Base-by-base conservation (phyloP, 2,797 vertebrate genomes). In the Phrynocephalus vlangalii region DNA sequence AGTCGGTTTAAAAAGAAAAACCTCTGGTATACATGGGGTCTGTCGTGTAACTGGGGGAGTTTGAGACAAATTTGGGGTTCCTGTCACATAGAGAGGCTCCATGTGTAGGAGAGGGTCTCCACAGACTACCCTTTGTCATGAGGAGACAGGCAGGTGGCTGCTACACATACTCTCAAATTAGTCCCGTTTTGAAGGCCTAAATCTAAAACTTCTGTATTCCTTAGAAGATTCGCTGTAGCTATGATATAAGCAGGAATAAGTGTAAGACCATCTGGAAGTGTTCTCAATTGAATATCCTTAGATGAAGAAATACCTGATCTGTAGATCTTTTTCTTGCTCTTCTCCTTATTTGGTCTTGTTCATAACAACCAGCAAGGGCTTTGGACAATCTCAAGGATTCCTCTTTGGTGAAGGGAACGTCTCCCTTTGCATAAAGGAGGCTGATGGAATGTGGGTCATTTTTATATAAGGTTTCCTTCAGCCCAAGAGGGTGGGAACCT, bases 391-490 rank as follows among this genome's bases (percentile, higher is more conserved):
- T 85, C 90, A 86, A 38, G 63, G 50, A n/a, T 1, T 0, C 5
- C 10, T 86, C 20, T 0, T 82, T 90, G 88, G 86, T 26, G 6
- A 26, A 2, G 56, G 9, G 1, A 18, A 4, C 48, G 84, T 28
- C 90, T 87, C 79, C 3, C 48, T 48, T 33, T 79, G 76, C 44
- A 79, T 84, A 88, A 88, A 33, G 20, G 83, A 89, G 63, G 20
- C 5, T 1, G 1, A 2, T 63, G 79, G 83, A 5, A 30, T 1
- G 44, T 30, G 68, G 63, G 86, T 24, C 1, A 87, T 48, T 56
- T 85, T 84, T 89, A 30, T 83, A 50, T 0, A 1, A 38, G 48
- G 9, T 48, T 10, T 88, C 87, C 82, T 76, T n/a, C 66, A 73
- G 81, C 0, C 81, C 6, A 88, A 10, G 2, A 70, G 1, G 10